phyloP scores from a whole-genome alignment of 2,888 invertebrate genomes.

The Campopleginae sp. region DNA sequence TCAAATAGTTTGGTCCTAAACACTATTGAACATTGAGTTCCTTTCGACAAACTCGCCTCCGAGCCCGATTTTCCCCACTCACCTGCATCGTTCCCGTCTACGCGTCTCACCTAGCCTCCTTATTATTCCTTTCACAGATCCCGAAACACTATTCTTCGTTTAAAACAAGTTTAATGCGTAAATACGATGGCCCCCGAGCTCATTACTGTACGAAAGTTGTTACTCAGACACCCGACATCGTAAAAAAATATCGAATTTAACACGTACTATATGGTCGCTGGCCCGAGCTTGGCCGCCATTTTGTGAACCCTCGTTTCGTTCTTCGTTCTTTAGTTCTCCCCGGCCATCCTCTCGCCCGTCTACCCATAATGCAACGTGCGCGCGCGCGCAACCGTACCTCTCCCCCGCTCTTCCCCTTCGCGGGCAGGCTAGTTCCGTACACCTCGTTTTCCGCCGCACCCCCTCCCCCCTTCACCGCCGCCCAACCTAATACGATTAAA shows the following conservation, averaged over 20 bases:
- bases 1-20: slow-evolving; percentile 64
- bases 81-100: slow-evolving; percentile 83
- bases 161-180: slow-evolving; percentile 70
- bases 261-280: slow-evolving; percentile 82
- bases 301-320: slow-evolving; percentile 79
- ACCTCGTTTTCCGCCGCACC: slow-evolving; percentile 5
- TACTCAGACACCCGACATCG: slow-evolving; percentile 76
- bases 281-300: slow-evolving; percentile 82
- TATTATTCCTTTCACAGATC: slow-evolving; percentile 65
- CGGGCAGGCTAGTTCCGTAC: background rate
- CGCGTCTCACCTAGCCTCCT: slow-evolving; percentile 80
- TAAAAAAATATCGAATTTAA: slow-evolving; percentile 78
- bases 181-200: slow-evolving; percentile 68
- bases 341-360: slow-evolving; percentile 62
- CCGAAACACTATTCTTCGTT: slow-evolving; percentile 67
- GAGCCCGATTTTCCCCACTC: slow-evolving; percentile 76
- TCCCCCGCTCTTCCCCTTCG: background rate
- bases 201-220: slow-evolving; percentile 73
- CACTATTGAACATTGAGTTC: slow-evolving; percentile 31
- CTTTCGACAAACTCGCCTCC: slow-evolving; percentile 73
- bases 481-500: slow-evolving; percentile 60
- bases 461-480: background rate
- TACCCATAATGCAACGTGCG: slow-evolving; percentile 80
- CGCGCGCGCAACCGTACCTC: slow-evolving; percentile 56
- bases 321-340: slow-evolving; percentile 75